Conservation (phyloP, 2,888 invertebrate species). For the Panopea generosa region DNA sequence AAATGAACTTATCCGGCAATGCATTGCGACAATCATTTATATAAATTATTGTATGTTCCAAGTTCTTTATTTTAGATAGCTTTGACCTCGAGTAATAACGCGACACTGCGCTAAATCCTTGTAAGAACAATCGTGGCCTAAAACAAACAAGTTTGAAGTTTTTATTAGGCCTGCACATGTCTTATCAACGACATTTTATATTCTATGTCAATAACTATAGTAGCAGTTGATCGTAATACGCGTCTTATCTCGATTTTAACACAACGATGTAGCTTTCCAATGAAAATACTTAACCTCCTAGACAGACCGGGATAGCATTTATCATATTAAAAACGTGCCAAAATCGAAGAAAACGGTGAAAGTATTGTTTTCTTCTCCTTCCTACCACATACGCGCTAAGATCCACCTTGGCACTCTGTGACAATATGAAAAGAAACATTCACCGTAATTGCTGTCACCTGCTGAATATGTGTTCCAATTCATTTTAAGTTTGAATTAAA, state of each 20-base stretch:
- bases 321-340: slow-evolving; percentile 43
- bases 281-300: slow-evolving; percentile 33
- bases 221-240: slow-evolving; percentile 34
- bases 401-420: too few species aligned
- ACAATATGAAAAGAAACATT: too few species aligned
- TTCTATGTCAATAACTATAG: slow-evolving; percentile 44
- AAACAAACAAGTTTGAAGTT: slow-evolving; percentile 49
- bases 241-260: slow-evolving; percentile 31
- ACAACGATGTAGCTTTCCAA: slow-evolving; percentile 30
- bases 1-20: too few species aligned
- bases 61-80: slow-evolving; percentile 1
- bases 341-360: slow-evolving; percentile 1
- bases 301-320: slow-evolving; percentile 14
- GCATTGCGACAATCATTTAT: too few species aligned
- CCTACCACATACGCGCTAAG: too few species aligned
- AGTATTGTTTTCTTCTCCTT: too few species aligned
- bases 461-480: too few species aligned
- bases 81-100: slow-evolving; percentile 24
- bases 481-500: too few species aligned
- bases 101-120: slow-evolving; percentile 31
- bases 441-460: too few species aligned
- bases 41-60: too few species aligned
- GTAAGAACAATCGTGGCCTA: slow-evolving; percentile 20
- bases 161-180: slow-evolving; percentile 47
- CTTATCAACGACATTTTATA: slow-evolving; percentile 45